Evolutionary conservation across 2,888 invertebrate species (phyloP).

Genomic region (Aleiodes testaceus): DNA sequence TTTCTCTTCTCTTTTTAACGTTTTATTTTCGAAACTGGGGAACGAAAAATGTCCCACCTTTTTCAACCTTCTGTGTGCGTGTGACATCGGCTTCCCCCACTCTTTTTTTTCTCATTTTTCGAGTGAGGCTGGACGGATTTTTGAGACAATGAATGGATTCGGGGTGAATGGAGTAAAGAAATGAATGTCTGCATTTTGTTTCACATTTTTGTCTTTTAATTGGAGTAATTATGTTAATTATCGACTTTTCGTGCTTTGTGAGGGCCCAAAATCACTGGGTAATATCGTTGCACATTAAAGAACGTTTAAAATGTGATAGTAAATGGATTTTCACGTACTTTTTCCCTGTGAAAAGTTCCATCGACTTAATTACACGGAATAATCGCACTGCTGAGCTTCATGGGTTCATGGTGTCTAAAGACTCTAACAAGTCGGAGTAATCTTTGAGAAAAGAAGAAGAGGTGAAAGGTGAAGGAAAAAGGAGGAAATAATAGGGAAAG

Average conservation of each 20-base stretch:
- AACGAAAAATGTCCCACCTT: conserved; percentile 22
- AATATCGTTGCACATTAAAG: conserved; percentile 37
- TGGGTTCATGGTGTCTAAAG: conserved; percentile 39
- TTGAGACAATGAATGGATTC: conserved; percentile 29
- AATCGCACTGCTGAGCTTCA: conserved; percentile 71
- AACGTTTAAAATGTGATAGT: conserved; percentile 35
- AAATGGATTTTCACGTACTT: conserved; percentile 61
- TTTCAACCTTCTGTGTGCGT: conserved; percentile 21
- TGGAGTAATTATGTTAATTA: no score
- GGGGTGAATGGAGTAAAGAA: no score
- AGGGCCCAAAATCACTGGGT: conserved; percentile 32
- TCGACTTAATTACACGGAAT: conserved; percentile 79
- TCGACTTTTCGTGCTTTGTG: no score
- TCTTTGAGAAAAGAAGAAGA: conserved; percentile 3
- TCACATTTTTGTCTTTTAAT: no score
- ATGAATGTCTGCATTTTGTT: conserved; percentile 1
- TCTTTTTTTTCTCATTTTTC: not conserved
- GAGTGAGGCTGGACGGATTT: conserved; percentile 19
- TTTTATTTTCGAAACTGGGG: conserved; percentile 21
- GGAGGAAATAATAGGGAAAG: conserved; percentile 12
- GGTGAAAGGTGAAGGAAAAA: conserved; percentile 3
- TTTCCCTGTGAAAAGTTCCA: conserved; percentile 74
- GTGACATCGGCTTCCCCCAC: not conserved
- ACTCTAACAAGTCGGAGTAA: conserved; percentile 21
- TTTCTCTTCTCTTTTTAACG: conserved; percentile 48